A percentile compares a stretch with the other conserved stretches of the same genome.
Conservation (phyloP, 2,797 vertebrate species). For the Betta splendens region DNA sequence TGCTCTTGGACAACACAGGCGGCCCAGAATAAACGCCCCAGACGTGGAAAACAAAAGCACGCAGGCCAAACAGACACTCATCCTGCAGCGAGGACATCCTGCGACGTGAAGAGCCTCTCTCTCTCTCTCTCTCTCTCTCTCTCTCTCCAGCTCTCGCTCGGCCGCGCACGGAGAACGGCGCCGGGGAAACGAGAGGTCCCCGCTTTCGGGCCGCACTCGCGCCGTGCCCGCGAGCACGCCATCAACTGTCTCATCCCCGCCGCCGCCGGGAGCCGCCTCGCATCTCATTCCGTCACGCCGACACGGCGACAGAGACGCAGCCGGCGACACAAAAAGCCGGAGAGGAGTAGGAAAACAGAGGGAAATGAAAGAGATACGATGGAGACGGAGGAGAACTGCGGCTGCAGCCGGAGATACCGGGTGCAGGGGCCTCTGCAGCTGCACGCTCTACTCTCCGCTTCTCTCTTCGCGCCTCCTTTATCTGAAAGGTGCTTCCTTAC, state of each 20-base stretch:
- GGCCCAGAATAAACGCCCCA: conserved; percentile 15
- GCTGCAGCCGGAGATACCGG: conserved; percentile 16
- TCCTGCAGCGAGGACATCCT: conserved; percentile 4
- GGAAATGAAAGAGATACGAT: conserved; percentile 24
- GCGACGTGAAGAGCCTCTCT: conserved; percentile 18
- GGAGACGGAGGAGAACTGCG: conserved; percentile 2
- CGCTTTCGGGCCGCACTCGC: conserved; percentile 49
- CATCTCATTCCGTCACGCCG: conserved; percentile 72
- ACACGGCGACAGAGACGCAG: conserved; percentile 65
- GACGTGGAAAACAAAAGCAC: conserved; percentile 2
- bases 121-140: conserved; percentile 20
- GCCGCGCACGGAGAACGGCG: conserved; percentile 4
- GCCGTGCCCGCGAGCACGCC: conserved; percentile 58
- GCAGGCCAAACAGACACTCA: neutral
- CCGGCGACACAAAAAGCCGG: conserved; percentile 47
- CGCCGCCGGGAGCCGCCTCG: conserved; percentile 60
- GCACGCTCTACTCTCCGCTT: conserved; percentile 12
- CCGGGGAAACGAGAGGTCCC: conserved; percentile 40
- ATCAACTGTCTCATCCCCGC: conserved; percentile 74
- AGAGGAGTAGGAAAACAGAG: conserved; percentile 8
- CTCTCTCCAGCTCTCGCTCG: conserved; percentile 25
- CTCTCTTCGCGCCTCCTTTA: neutral
- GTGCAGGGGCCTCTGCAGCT: conserved; percentile 8
- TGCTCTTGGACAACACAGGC: conserved; percentile 9
- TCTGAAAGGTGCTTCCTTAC: conserved; percentile 23